Evolutionary conservation across 2,888 invertebrate genomes (phyloP).

Genomic region (Nemapogon koenigi): DNA sequence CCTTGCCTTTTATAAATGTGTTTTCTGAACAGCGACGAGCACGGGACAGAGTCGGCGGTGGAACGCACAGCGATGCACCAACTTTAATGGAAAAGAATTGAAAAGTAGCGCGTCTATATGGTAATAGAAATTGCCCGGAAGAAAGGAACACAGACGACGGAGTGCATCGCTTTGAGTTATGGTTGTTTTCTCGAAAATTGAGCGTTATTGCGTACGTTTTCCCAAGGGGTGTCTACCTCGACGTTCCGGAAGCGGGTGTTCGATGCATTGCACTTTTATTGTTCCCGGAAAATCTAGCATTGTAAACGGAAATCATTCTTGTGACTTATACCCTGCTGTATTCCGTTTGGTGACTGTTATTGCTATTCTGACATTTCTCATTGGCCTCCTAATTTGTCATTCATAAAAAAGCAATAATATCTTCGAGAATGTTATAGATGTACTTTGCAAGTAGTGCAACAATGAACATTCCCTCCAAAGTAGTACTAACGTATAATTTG

Average conservation of each 20-base stretch:
- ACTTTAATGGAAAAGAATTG: conserved; percentile 66
- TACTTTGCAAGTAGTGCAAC: too few relatives aligned
- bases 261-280: conserved; percentile 31
- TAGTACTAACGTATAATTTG: too few relatives aligned
- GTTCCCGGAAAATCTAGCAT: conserved; percentile 36
- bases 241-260: conserved; percentile 20
- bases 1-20: conserved; percentile 63
- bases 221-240: conserved; percentile 30
- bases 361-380: too few relatives aligned
- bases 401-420: too few relatives aligned
- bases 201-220: conserved; percentile 52
- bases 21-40: conserved; percentile 50
- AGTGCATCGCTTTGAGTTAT: conserved; percentile 59
- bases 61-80: conserved; percentile 59
- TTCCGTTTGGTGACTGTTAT: conserved; percentile 23
- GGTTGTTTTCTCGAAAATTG: conserved; percentile 60
- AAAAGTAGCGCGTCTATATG: conserved; percentile 65
- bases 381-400: too few relatives aligned
- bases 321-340: conserved; percentile 27
- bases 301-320: conserved; percentile 39
- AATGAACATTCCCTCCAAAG: too few relatives aligned
- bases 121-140: conserved; percentile 65
- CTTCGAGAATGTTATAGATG: too few relatives aligned
- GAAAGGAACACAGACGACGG: conserved; percentile 58
- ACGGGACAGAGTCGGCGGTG: conserved; percentile 35